Conservation (phyloP, 2,797 vertebrate species). For the Danio albolineatus region DNA sequence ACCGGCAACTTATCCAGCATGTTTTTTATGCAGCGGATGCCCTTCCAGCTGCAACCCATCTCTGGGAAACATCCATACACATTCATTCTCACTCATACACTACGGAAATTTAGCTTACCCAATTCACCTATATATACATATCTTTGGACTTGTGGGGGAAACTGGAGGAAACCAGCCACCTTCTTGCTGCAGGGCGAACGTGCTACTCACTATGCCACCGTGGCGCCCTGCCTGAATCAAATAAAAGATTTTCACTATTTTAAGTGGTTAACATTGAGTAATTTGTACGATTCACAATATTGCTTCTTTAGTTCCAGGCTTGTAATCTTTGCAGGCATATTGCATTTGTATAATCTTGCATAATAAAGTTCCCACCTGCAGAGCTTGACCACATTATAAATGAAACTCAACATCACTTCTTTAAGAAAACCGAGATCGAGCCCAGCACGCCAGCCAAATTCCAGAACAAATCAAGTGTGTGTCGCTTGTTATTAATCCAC, state of each 20-base stretch:
- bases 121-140: no score
- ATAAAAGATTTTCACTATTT: background rate
- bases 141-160: no score
- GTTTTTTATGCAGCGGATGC: no score
- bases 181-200: no score
- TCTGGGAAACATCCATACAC: no score
- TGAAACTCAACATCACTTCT: constrained; percentile 1
- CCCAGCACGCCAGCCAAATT: constrained; percentile 4
- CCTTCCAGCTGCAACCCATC: no score
- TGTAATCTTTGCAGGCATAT: constrained; percentile 17
- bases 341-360: background rate
- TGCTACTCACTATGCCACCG: no score
- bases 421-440: constrained; percentile 1
- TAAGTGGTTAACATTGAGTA: background rate
- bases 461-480: constrained; percentile 12
- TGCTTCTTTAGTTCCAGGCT: constrained; percentile 24
- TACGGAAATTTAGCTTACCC: no score
- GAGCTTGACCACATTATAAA: constrained; percentile 18
- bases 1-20: no score
- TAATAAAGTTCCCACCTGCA: constrained; percentile 29
- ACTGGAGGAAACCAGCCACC: no score
- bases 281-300: constrained; percentile 14
- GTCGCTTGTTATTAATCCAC: background rate
- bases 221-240: background rate
- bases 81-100: no score